Conservation (phyloP, 2,888 invertebrate genomes). For the Drosophila differens region DNA sequence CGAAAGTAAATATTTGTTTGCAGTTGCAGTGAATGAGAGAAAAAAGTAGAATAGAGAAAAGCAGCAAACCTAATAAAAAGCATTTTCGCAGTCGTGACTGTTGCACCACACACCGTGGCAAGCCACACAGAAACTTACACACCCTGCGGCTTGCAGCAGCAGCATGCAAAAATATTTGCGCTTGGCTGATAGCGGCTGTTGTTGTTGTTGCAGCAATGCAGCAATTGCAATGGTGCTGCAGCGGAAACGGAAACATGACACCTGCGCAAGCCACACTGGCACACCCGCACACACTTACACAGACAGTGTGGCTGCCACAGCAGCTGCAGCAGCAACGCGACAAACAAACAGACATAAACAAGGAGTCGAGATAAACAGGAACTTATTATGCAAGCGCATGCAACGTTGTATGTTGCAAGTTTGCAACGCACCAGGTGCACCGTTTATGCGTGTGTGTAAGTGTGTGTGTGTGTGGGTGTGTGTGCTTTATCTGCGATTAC, state of each 20-base stretch:
- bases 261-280: conserved; percentile 54
- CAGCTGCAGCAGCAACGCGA: conserved; percentile 19
- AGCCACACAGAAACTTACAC: conserved; percentile 19
- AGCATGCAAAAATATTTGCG: conserved; percentile 72
- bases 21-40: conserved; percentile 32
- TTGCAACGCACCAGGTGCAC: background rate
- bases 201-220: conserved; percentile 13
- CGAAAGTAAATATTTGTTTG: conserved; percentile 67
- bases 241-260: conserved; percentile 79
- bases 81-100: conserved; percentile 22
- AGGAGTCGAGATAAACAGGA: conserved; percentile 75
- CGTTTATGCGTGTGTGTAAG: background rate
- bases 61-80: conserved; percentile 52
- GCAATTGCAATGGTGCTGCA: conserved; percentile 48
- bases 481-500: conserved; percentile 57
- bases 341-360: conserved; percentile 62
- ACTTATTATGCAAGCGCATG: conserved; percentile 78
- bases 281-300: conserved; percentile 17
- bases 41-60: conserved; percentile 5
- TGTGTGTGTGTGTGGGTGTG: background rate
- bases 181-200: conserved; percentile 47
- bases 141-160: conserved; percentile 36
- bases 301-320: background rate
- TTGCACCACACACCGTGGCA: background rate
- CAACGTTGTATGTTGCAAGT: conserved; percentile 40